Conservation (phyloP, 2,113 vertebrate genomes). For the Arothron firmamentum region DNA sequence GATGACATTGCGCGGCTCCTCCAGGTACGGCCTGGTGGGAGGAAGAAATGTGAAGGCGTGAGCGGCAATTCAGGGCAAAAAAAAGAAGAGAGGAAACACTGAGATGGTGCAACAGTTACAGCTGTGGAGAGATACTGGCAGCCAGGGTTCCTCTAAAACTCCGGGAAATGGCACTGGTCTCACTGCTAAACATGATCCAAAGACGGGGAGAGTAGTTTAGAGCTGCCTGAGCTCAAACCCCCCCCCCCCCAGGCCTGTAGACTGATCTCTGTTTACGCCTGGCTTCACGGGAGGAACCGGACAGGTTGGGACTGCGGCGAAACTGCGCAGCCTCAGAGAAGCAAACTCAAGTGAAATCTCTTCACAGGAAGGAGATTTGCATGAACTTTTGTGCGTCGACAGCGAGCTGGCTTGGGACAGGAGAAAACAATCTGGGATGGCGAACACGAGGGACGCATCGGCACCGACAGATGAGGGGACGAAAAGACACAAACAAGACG, state of each 20-base stretch:
- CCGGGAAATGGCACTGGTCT: not conserved
- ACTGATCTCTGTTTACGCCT: conserved; percentile 17
- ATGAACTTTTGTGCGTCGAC: conserved; percentile 40
- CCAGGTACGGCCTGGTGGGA: conserved; percentile 85
- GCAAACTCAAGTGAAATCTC: conserved; percentile 34
- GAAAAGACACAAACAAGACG: conserved; percentile 50
- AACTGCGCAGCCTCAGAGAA: conserved; percentile 12
- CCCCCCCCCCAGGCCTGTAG: conserved; percentile 17
- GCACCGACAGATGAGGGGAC: conserved; percentile 48
- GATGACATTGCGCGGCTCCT: conserved; percentile 93
- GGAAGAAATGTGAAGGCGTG: conserved; percentile 10
- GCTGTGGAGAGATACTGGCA: conserved; percentile 1
- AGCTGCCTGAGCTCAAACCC: not conserved
- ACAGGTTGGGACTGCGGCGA: conserved; percentile 6
- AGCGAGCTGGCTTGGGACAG: conserved; percentile 37
- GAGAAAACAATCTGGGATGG: conserved; percentile 29
- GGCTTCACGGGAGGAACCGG: conserved; percentile 11
- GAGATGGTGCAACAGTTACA: conserved; percentile 7
- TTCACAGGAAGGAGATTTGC: conserved; percentile 32
- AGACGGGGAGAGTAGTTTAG: not conserved
- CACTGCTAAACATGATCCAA: conserved; percentile 7
- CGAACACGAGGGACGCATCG: conserved; percentile 38
- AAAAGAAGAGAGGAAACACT: not conserved
- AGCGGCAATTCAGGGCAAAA: not conserved
- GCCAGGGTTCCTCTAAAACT: not conserved